Percentiles rank a stretch among this genome's conserved stretches.
Conservation (phyloP, 2,797 vertebrate species). For the Clarias pachynema region DNA sequence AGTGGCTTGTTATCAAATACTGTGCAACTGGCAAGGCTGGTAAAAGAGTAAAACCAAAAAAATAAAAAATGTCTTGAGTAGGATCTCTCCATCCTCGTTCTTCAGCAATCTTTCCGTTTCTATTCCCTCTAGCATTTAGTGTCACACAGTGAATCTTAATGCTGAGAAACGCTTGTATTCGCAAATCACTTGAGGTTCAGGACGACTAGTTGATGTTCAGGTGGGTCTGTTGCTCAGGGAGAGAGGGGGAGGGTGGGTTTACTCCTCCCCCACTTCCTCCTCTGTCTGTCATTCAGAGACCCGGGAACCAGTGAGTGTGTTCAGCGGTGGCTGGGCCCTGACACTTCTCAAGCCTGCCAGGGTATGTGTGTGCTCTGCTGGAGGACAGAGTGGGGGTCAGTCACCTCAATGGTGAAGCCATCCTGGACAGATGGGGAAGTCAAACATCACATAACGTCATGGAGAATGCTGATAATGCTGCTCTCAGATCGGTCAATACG, state of each 20-base stretch:
- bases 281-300: constrained; percentile 77
- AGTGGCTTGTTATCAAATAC: constrained; percentile 33
- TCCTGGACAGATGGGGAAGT: constrained; percentile 74
- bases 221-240: constrained; percentile 71
- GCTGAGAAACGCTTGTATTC: constrained; percentile 57
- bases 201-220: constrained; percentile 2
- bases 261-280: constrained; percentile 67
- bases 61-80: background rate
- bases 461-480: background rate
- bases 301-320: constrained; percentile 68
- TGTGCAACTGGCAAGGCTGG: background rate
- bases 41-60: background rate
- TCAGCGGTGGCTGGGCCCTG: constrained; percentile 70
- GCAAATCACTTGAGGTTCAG: constrained; percentile 45
- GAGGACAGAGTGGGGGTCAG: constrained; percentile 75
- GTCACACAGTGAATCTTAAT: constrained; percentile 62
- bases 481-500: background rate
- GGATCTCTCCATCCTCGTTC: constrained; percentile 20
- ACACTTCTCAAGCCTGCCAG: constrained; percentile 75
- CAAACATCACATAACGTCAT: constrained; percentile 52
- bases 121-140: constrained; percentile 55
- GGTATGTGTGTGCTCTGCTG: constrained; percentile 73
- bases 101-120: constrained; percentile 27
- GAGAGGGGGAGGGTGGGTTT: constrained; percentile 48
- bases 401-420: constrained; percentile 66